A percentile compares a stretch with the other conserved stretches of the same genome.
phyloP scores from a whole-genome alignment of 2,113 vertebrate genomes.

The Bujurquina vittata region DNA sequence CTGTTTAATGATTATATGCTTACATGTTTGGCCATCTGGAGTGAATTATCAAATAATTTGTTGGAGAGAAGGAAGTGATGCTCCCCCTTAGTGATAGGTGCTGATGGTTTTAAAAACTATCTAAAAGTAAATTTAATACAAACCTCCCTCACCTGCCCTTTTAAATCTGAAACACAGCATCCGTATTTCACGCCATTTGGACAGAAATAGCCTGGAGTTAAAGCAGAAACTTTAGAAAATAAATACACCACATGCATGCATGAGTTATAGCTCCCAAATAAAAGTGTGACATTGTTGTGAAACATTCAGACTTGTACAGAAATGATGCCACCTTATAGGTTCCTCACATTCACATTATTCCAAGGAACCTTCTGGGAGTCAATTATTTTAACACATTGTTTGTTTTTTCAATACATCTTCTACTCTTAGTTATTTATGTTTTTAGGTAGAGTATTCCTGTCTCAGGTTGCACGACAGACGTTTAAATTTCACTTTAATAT shows the following conservation, averaged over 20 bases:
- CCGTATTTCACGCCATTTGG: constrained; percentile 23
- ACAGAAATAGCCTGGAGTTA: constrained; percentile 25
- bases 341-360: neutral
- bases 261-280: constrained; percentile 11
- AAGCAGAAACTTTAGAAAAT: constrained; percentile 2
- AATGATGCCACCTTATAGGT: neutral
- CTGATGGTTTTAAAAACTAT: neutral
- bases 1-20: no score
- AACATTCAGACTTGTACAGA: neutral
- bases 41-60: neutral
- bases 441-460: constrained; percentile 21
- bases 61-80: neutral
- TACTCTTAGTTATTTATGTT: constrained; percentile 57
- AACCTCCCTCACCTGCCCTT: neutral
- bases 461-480: constrained; percentile 42
- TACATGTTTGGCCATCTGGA: neutral
- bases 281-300: neutral
- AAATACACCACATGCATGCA: neutral
- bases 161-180: neutral
- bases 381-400: neutral
- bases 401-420: constrained; percentile 14
- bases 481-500: constrained; percentile 48
- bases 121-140: neutral
- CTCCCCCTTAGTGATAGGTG: neutral
- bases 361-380: neutral